Evolutionary conservation across 2,113 vertebrate species (phyloP).

Genomic region (Pomatorhinus ruficollis): DNA sequence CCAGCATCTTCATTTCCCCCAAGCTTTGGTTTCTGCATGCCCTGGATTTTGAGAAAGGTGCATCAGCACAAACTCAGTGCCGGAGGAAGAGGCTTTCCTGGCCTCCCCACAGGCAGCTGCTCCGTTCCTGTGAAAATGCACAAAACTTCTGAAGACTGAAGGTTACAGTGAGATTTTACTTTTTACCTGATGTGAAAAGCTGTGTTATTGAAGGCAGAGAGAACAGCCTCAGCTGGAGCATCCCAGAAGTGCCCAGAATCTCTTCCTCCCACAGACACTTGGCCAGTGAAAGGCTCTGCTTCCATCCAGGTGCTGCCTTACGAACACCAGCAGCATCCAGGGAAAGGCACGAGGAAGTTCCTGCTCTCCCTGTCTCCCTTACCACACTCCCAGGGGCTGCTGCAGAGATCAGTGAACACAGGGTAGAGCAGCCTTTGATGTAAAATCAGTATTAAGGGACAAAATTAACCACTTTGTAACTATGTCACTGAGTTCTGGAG

Average conservation of each 20-base stretch:
- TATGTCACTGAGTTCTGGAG: neutral
- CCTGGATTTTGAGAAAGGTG: neutral
- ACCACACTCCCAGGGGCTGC: neutral
- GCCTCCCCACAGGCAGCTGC: neutral
- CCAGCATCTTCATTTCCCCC: neutral
- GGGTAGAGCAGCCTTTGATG: neutral
- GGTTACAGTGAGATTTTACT: fast-evolving
- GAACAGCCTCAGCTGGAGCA: neutral
- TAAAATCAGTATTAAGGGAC: neutral
- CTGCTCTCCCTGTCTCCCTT: neutral
- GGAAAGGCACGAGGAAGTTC: neutral
- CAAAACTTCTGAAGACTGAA: neutral
- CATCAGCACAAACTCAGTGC: neutral
- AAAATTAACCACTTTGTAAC: neutral
- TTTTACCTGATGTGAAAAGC: neutral
- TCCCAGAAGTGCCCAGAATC: neutral
- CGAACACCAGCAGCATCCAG: fast-evolving
- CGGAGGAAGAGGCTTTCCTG: neutral
- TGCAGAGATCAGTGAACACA: neutral
- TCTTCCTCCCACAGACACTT: neutral
- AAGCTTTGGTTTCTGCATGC: neutral
- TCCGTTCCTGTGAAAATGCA: fast-evolving
- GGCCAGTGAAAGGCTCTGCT: neutral
- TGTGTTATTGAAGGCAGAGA: neutral
- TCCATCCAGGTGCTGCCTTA: neutral